Evolutionary conservation across 2,797 vertebrate species (phyloP), one percentile per base, ranked within the genome.

Genomic region (Psittacula echo): DNA sequence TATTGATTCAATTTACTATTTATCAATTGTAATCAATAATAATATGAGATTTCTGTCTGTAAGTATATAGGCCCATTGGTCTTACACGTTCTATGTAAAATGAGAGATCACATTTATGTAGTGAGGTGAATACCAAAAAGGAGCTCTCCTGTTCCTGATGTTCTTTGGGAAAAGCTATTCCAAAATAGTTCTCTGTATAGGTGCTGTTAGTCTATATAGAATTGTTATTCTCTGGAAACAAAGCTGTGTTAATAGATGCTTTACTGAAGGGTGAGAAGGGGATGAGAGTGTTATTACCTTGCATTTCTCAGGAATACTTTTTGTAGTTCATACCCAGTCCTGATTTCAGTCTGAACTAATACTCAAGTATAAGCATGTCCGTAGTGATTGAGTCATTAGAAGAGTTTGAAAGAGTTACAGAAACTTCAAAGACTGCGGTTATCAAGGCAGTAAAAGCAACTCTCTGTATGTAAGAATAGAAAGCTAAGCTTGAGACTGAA

Each of bases 401-500:
- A 53, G 29, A 67, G 20, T 77, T 93, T 83, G 41, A 60, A 87
- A 45, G 39, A 87, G 83, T 87, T 74, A 64, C 41, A 71, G 44
- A 64, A 93, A 53, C 54, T 42, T 85, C 72, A 74, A 80, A 90
- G 86, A 74, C 48, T 23, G 11, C 32, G 53, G 51, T 82, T 94
- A 68, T 51, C 71, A 82, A 78, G 81, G 75, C 65, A 61, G 30
- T 74, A 39, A 82, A 87, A 83, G 66, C 12, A 61, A 14, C 58
- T 79, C 8, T 51, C 7, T 61, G 6, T 79, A 67, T 42, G 65
- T 74, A 87, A 71, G 77, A 77, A 74, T 12, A 90, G 75, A 90
- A 94, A 53, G 44, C 60, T 67, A 79, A 92, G 61, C 39, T 65
- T 54, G 56, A 89, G 81, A 87, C 30, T 94, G 82, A 94, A 95